A percentile compares a stretch with the other conserved stretches of the same genome.
These are phyloP conservation scores for Coregonus ussuriensis DNA, from an alignment of 2,797 vertebrate genomes.

Conservation along the genomic window DNA sequence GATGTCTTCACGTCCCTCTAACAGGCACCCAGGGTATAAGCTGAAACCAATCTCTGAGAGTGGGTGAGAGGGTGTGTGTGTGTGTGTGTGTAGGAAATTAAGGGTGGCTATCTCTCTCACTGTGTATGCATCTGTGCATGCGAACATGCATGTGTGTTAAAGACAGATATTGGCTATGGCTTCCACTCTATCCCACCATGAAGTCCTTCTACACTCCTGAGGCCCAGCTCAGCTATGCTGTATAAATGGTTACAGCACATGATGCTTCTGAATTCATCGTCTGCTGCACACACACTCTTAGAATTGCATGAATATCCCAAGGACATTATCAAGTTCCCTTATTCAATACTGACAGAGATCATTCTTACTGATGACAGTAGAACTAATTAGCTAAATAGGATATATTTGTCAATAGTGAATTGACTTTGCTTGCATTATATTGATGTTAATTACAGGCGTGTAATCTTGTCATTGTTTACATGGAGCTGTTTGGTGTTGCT, in stretches of 20 bases:
- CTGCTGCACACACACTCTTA: constrained; percentile 9
- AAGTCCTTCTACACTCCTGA: constrained; percentile 26
- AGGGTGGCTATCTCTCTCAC: no score
- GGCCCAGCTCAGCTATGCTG: constrained; percentile 27
- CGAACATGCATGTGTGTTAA: background rate
- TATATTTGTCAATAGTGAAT: background rate
- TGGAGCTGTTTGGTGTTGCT: background rate
- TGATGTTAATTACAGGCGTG: background rate
- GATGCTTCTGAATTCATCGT: background rate
- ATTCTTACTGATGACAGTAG: background rate
- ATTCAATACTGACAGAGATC: background rate
- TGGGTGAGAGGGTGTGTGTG: constrained; percentile 20
- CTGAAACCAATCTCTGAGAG: constrained; percentile 72
- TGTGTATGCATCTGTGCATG: background rate
- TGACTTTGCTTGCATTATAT: background rate
- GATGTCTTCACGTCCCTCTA: constrained; percentile 73
- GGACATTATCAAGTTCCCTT: background rate
- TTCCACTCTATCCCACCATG: constrained; percentile 27
- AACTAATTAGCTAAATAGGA: background rate
- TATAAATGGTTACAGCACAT: no score
- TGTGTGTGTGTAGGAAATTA: constrained; percentile 20
- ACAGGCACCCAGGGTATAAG: constrained; percentile 73
- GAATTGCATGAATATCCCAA: background rate
- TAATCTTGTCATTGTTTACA: constrained; percentile 5
- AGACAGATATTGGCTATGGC: constrained; percentile 26